phyloP scores from a whole-genome alignment of 2,797 vertebrate species.

The Pantherophis alleghaniensis region DNA sequence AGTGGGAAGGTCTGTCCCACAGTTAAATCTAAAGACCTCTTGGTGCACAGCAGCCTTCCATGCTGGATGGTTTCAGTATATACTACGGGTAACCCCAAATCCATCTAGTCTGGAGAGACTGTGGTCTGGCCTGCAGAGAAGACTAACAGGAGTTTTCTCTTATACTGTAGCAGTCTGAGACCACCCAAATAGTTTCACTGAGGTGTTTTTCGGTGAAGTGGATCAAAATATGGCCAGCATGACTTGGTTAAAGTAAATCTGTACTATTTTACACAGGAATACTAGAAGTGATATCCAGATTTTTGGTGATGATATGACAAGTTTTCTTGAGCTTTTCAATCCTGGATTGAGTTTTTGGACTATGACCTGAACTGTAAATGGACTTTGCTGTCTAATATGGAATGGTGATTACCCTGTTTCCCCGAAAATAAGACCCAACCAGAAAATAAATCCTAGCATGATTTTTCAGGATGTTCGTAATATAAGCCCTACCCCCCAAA shows the following conservation, averaged over 20 bases:
- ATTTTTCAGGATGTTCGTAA: too few relatives aligned
- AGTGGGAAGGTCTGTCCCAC: neutral
- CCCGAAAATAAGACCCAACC: too few relatives aligned
- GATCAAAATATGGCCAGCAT: neutral
- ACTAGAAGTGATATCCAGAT: neutral
- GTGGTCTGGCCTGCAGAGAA: neutral
- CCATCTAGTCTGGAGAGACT: neutral
- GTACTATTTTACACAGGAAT: neutral
- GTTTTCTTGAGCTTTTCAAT: neutral
- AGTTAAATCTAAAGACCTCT: neutral
- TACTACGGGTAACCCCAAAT: neutral
- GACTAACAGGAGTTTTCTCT: neutral
- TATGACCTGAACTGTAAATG: neutral
- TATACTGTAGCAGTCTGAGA: neutral
- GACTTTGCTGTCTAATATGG: neutral
- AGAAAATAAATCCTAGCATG: too few relatives aligned
- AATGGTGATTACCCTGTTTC: neutral
- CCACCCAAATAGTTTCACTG: neutral
- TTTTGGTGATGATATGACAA: neutral
- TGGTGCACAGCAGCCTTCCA: neutral
- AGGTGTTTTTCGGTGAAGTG: neutral
- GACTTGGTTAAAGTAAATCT: neutral
- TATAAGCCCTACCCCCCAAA: too few relatives aligned
- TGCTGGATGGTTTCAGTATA: neutral
- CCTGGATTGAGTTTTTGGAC: neutral